Percentiles rank a stretch among this genome's conserved stretches.
phyloP scores from a whole-genome alignment of 2,797 vertebrate genomes.

The Chaunax sp. region DNA sequence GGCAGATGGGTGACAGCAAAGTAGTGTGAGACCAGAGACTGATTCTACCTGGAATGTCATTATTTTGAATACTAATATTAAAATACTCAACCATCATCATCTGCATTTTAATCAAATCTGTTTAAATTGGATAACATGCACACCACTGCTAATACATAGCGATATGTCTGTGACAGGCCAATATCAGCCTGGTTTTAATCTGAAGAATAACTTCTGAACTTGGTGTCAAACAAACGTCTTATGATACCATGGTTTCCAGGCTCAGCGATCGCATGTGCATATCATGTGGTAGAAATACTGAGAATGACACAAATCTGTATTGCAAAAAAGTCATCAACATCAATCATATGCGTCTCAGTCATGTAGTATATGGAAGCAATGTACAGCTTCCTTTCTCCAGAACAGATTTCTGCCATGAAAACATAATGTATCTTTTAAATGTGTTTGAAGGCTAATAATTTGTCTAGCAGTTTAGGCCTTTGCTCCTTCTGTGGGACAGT shows the following conservation, averaged over 20 bases:
- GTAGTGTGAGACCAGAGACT: neutral
- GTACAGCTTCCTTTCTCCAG: neutral
- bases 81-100: too few species aligned
- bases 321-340: neutral
- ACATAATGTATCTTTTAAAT: neutral
- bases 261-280: slow-evolving; percentile 8
- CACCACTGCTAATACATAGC: too few species aligned
- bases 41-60: slow-evolving; percentile 15
- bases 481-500: neutral
- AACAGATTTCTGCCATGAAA: neutral
- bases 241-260: neutral
- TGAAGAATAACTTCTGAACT: too few species aligned
- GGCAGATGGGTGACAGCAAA: neutral
- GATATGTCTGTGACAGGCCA: too few species aligned
- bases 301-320: too few species aligned
- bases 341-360: neutral
- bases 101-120: too few species aligned
- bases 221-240: slow-evolving; percentile 3
- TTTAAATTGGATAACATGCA: too few species aligned
- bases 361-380: neutral
- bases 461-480: neutral
- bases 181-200: too few species aligned
- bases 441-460: neutral
- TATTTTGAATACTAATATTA: slow-evolving; percentile 9
- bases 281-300: too few species aligned